Evolutionary conservation across 2,113 vertebrate genomes (phyloP).

Genomic region (Saguinus imperator): DNA sequence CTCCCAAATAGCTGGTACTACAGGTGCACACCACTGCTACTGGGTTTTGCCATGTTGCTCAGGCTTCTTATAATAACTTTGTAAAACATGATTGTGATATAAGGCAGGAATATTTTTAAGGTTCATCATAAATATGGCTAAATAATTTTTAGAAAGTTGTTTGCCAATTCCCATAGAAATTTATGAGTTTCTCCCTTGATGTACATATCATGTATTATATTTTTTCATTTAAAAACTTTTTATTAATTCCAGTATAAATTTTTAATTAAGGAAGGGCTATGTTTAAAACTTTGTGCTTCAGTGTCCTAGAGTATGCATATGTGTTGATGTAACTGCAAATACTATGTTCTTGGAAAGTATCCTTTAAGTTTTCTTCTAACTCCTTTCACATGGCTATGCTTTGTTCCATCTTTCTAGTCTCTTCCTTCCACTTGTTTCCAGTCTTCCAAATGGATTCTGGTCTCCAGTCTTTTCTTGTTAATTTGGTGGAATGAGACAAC

Average conservation of each 20-base stretch:
- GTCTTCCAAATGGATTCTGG: not conserved
- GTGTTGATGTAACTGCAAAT: not conserved
- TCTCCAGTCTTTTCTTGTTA: not conserved
- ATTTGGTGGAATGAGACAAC: not conserved
- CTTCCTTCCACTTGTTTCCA: not conserved
- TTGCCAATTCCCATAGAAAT: not conserved
- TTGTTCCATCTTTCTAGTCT: not conserved
- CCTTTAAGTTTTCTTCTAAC: not conserved
- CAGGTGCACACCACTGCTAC: too few species aligned
- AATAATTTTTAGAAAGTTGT: slow-evolving; percentile 1
- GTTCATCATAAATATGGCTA: slow-evolving; percentile 52
- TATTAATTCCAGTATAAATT: not conserved
- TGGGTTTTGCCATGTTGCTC: too few species aligned
- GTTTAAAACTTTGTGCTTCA: not conserved
- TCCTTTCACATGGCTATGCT: not conserved
- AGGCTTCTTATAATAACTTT: not conserved
- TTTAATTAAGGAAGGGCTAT: slow-evolving; percentile 34
- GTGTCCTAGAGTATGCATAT: not conserved
- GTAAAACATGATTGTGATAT: slow-evolving; percentile 23
- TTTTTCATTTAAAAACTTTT: not conserved
- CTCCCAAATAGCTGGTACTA: too few species aligned
- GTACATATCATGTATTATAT: not conserved
- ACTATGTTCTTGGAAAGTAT: not conserved
- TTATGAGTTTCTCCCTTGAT: not conserved
- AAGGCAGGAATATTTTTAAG: slow-evolving; percentile 34